phyloP scores from a whole-genome alignment of 2,888 invertebrate genomes.

The Temnothorax unifasciatus region DNA sequence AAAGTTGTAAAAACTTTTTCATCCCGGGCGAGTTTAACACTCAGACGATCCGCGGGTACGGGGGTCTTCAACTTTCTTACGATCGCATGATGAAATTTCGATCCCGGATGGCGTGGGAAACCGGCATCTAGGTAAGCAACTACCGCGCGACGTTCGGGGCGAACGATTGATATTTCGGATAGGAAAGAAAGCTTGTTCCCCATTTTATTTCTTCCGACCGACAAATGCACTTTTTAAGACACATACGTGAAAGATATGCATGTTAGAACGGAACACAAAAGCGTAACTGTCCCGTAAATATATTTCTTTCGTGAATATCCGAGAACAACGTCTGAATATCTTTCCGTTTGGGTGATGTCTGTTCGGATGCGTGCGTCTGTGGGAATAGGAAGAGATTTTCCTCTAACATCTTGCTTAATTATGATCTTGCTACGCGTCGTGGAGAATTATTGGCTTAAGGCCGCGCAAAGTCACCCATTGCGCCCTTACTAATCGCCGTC shows the following conservation, averaged over 20 bases:
- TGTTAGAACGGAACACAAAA: background rate
- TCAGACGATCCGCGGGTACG: slow-evolving; percentile 1
- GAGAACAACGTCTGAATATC: background rate
- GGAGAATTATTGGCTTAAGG: slow-evolving; percentile 23
- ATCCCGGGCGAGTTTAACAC: slow-evolving; percentile 61
- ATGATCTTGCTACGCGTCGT: background rate
- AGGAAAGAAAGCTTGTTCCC: background rate
- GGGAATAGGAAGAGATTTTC: background rate
- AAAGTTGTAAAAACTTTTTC: slow-evolving; percentile 68
- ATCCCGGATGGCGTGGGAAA: slow-evolving; percentile 7
- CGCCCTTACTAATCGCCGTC: slow-evolving; percentile 46
- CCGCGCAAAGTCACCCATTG: background rate
- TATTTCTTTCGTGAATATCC: background rate
- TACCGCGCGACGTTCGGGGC: slow-evolving; percentile 2
- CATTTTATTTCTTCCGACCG: slow-evolving; percentile 2
- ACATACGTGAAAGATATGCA: background rate
- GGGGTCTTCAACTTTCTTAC: slow-evolving; percentile 56
- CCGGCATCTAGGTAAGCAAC: slow-evolving; percentile 56
- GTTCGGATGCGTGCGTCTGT: background rate
- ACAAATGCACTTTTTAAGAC: slow-evolving; percentile 13
- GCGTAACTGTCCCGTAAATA: background rate
- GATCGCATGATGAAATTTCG: slow-evolving; percentile 49
- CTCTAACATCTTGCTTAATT: slow-evolving; percentile 11
- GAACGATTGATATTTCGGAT: slow-evolving; percentile 18
- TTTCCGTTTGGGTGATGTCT: background rate